A percentile compares a stretch with the other conserved stretches of the same genome.
These are phyloP conservation scores for Thalpophila matura DNA, from an alignment of 2,888 invertebrate genomes.

Conservation along the genomic window DNA sequence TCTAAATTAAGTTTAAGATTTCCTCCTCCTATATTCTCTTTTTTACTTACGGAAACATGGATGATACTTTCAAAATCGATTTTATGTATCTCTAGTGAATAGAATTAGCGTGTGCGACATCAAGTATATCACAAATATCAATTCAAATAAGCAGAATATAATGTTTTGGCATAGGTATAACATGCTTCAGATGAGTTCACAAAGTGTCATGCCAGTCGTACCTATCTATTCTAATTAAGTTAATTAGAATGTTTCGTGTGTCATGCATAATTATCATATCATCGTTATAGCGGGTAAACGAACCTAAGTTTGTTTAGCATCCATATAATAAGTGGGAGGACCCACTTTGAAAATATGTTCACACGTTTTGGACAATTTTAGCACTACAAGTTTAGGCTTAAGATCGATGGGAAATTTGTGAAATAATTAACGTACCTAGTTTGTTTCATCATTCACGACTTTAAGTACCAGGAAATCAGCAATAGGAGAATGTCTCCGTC, in stretches of 20 bases:
- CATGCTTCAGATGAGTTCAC: constrained; percentile 18
- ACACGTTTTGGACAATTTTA: constrained; percentile 10
- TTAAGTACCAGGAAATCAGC: constrained; percentile 77
- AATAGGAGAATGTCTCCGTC: constrained; percentile 76
- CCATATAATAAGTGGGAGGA: constrained; percentile 25
- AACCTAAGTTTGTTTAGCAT: constrained; percentile 62
- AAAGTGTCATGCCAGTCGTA: constrained; percentile 40
- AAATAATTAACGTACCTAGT: not conserved
- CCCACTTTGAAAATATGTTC: constrained; percentile 5
- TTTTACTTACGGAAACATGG: not conserved
- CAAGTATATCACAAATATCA: not conserved
- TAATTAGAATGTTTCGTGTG: constrained; percentile 69
- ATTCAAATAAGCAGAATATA: not conserved
- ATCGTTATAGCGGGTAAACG: constrained; percentile 70
- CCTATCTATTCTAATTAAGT: constrained; percentile 66
- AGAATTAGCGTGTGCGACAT: constrained; percentile 2
- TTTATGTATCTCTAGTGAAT: not conserved
- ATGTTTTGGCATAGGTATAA: constrained; percentile 10
- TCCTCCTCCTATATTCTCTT: not conserved
- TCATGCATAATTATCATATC: constrained; percentile 69
- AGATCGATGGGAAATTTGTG: constrained; percentile 1
- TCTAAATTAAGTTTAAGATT: not conserved
- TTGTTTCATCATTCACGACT: constrained; percentile 24
- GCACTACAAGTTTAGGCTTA: not conserved
- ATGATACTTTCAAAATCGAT: not conserved